Evolutionary conservation across 2,888 invertebrate genomes (phyloP).

Genomic region (Nemurella pictetii): DNA sequence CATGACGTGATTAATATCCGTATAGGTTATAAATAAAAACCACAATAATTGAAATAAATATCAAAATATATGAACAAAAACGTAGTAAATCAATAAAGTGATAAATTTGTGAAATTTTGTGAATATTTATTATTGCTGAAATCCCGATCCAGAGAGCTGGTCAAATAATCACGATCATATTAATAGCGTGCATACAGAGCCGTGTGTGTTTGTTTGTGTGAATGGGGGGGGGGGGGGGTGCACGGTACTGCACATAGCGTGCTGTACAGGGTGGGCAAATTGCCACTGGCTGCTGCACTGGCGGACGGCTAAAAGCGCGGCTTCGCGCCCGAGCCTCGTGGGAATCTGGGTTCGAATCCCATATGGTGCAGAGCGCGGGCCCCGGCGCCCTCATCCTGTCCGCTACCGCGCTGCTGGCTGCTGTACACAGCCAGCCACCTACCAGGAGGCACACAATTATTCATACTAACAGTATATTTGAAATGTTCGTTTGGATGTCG

Average conservation of each 20-base stretch:
- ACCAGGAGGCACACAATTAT: not conserved
- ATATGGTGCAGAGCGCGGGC: not conserved
- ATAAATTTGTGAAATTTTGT: not conserved
- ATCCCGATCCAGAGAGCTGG: not conserved
- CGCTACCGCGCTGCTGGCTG: no score
- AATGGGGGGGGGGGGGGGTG: no score
- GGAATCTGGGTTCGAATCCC: slow-evolving; percentile 5
- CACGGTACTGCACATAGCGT: not conserved
- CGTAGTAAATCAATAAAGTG: not conserved
- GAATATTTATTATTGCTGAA: not conserved
- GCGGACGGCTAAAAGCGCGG: not conserved
- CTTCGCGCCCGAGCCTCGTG: not conserved
- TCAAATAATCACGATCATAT: not conserved
- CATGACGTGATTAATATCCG: not conserved
- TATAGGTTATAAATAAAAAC: not conserved
- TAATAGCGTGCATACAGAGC: not conserved
- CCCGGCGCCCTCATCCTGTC: not conserved
- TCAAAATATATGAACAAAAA: not conserved
- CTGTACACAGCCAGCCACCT: not conserved
- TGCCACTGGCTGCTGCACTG: not conserved
- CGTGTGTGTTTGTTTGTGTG: no score
- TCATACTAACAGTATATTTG: slow-evolving; percentile 8
- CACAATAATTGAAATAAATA: not conserved
- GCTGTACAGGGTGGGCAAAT: no score
- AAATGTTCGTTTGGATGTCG: not conserved